Percentiles rank a stretch among this genome's conserved stretches.
phyloP scores from a whole-genome alignment of 2,888 invertebrate genomes.

The Sinohyriopsis cumingii region DNA sequence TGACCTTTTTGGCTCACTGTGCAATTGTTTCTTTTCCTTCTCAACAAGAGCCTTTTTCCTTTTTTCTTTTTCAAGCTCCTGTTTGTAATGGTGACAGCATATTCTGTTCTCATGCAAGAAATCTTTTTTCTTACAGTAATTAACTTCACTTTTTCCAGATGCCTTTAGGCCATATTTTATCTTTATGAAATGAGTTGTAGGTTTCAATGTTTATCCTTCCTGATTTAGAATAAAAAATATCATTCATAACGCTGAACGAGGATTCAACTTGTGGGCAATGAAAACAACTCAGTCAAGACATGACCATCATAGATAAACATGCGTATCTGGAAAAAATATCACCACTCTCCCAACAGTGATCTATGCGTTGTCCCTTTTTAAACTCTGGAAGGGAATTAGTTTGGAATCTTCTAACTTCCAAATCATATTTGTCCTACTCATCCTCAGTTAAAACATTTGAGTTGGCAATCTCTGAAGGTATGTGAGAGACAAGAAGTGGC shows the following conservation, averaged over 20 bases:
- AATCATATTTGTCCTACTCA: slow-evolving; percentile 11
- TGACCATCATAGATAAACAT: slow-evolving; percentile 17
- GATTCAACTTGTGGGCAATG: slow-evolving; percentile 41
- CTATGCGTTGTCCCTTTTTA: slow-evolving; percentile 3
- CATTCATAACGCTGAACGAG: slow-evolving; percentile 38
- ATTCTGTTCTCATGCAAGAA: slow-evolving; percentile 19
- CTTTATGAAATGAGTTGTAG: slow-evolving; percentile 31
- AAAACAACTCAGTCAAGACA: slow-evolving; percentile 28
- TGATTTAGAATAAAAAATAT: slow-evolving; percentile 32
- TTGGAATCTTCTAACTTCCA: slow-evolving; percentile 18
- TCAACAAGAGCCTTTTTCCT: not conserved
- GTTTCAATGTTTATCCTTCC: slow-evolving; percentile 21
- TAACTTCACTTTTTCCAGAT: slow-evolving; percentile 11
- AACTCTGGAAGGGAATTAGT: slow-evolving; percentile 13
- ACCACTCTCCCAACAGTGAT: slow-evolving; percentile 21
- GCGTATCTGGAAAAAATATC: slow-evolving; percentile 12
- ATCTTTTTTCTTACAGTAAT: slow-evolving; percentile 21
- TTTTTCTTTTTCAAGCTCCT: not conserved
- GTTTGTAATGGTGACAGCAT: slow-evolving; percentile 4
- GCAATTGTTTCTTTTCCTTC: too few relatives aligned
- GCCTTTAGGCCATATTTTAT: slow-evolving; percentile 35
- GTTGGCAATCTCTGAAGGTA: slow-evolving; percentile 22
- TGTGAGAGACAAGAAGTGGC: slow-evolving; percentile 16
- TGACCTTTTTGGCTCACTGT: too few relatives aligned
- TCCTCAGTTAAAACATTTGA: slow-evolving; percentile 15